Percentiles rank a stretch among this genome's conserved stretches.
phyloP scores from a whole-genome alignment of 2,113 vertebrate genomes.

The Seriola dumerili region DNA sequence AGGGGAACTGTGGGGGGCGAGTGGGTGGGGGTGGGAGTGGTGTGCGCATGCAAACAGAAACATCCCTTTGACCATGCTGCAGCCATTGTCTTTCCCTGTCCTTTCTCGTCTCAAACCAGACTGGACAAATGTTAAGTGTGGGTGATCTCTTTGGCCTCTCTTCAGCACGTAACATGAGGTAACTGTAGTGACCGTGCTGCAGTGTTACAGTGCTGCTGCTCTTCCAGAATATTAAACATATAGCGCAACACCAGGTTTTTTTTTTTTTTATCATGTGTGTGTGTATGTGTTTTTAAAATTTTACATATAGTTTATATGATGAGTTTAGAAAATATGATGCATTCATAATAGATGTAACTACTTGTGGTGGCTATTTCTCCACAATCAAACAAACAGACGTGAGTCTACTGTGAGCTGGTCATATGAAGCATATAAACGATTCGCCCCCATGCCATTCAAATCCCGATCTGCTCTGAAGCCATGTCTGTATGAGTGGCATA shows the following conservation, averaged over 20 bases:
- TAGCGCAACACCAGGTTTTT: no score
- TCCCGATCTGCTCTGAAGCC: slow-evolving; percentile 9
- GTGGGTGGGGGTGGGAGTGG: slow-evolving; percentile 41
- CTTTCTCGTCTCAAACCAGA: slow-evolving; percentile 19
- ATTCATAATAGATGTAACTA: neutral
- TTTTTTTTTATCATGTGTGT: no score
- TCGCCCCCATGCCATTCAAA: neutral
- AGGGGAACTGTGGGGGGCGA: slow-evolving; percentile 43
- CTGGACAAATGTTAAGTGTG: slow-evolving; percentile 8
- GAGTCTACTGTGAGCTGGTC: neutral
- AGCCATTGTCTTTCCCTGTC: slow-evolving; percentile 41
- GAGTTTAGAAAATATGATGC: no score
- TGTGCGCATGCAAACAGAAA: slow-evolving; percentile 61
- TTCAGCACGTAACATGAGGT: no score
- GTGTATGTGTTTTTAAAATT: no score
- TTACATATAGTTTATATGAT: neutral
- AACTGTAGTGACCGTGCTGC: no score
- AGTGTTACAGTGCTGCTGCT: no score
- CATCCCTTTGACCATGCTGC: slow-evolving; percentile 49
- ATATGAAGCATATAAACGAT: slow-evolving; percentile 4
- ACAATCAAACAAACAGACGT: neutral
- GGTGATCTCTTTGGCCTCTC: neutral
- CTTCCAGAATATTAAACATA: no score
- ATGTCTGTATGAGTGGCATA: slow-evolving; percentile 52
- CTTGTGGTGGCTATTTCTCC: neutral